phyloP scores from a whole-genome alignment of 2,888 invertebrate species.

The Macrosiphum euphorbiae region DNA sequence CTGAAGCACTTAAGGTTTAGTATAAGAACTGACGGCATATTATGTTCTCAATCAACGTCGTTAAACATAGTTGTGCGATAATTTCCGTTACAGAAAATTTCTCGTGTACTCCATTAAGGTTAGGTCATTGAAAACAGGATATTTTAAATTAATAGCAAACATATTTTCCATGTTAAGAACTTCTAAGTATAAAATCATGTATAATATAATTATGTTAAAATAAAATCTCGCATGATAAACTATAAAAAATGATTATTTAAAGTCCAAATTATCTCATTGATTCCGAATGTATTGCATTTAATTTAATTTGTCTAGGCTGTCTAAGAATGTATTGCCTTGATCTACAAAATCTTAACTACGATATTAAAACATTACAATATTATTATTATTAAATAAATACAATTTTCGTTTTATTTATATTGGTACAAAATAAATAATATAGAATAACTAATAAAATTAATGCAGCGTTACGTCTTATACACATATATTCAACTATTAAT shows the following conservation, averaged over 20 bases:
- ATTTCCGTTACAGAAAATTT: not conserved
- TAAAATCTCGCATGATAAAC: not conserved
- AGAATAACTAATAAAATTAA: not conserved
- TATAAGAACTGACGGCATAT: not conserved
- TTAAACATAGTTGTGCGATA: not conserved
- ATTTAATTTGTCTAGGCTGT: not conserved
- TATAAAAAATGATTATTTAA: not conserved
- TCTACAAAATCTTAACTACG: not conserved
- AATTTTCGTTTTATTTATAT: not conserved
- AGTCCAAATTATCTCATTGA: not conserved
- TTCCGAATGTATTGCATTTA: not conserved
- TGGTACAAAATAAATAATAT: not conserved
- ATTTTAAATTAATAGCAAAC: conserved; percentile 22
- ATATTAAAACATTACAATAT: not conserved
- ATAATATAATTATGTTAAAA: not conserved
- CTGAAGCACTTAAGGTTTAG: not conserved
- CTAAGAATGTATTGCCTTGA: not conserved
- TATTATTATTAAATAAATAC: not conserved
- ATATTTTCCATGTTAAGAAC: not conserved
- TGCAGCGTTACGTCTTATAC: not conserved
- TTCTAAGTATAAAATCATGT: not conserved
- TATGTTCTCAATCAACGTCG: not conserved
- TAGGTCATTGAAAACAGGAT: conserved; percentile 27
- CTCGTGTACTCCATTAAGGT: not conserved
- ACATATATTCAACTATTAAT: not conserved